Conservation (phyloP, 2,113 vertebrate genomes). For the Dromas ardeola region DNA sequence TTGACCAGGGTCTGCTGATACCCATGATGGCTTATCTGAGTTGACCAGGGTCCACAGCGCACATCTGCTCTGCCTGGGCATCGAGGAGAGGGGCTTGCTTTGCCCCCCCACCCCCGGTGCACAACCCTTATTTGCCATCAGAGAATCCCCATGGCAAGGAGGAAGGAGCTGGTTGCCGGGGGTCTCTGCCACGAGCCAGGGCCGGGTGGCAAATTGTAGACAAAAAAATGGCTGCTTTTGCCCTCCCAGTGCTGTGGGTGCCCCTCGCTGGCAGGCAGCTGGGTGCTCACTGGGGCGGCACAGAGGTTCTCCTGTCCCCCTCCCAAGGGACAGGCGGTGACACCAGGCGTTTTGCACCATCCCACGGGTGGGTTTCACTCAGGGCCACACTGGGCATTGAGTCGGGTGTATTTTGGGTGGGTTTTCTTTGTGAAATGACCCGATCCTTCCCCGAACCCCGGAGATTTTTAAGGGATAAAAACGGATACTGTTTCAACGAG, state of each 20-base stretch:
- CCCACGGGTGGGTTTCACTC: neutral
- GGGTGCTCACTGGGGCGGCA: fast-evolving
- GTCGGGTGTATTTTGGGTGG: fast-evolving
- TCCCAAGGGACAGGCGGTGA: fast-evolving
- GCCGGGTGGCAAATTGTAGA: neutral
- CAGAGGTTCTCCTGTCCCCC: neutral
- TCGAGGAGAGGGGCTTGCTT: neutral
- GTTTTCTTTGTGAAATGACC: neutral
- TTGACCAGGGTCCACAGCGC: neutral
- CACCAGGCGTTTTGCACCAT: neutral
- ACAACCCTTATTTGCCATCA: neutral
- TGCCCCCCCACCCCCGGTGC: fast-evolving
- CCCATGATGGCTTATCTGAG: neutral
- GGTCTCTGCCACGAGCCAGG: fast-evolving
- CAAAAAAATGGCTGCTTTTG: fast-evolving
- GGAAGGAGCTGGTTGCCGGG: neutral
- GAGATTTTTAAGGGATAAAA: neutral
- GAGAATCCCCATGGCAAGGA: neutral
- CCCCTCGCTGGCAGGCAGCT: fast-evolving
- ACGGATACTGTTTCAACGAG: fast-evolving
- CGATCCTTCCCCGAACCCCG: fast-evolving
- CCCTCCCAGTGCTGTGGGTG: neutral
- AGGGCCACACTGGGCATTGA: fast-evolving
- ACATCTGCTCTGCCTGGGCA: neutral
- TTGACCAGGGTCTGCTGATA: neutral